A percentile compares a stretch with the other conserved stretches of the same genome.
Conservation (phyloP, 2,888 invertebrate genomes). For the Galeruca laticollis region DNA sequence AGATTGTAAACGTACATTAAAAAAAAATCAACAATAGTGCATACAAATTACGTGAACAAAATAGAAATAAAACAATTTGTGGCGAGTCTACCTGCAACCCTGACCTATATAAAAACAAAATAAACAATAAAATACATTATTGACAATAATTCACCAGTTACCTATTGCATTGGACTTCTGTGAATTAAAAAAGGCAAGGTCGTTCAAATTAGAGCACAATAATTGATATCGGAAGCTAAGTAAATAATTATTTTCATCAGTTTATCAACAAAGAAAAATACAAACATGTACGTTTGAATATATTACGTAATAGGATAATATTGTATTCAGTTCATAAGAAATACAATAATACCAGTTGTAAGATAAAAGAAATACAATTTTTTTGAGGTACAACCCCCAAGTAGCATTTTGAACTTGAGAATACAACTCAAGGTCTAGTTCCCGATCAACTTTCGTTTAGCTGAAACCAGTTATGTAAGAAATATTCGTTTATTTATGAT, state of each 20-base stretch:
- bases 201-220: not conserved
- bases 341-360: not conserved
- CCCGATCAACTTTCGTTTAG: no score
- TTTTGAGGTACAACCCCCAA: no score
- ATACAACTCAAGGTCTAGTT: no score
- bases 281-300: not conserved
- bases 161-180: not conserved
- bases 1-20: not conserved
- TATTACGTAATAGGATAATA: not conserved
- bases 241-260: not conserved
- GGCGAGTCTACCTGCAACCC: not conserved
- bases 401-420: no score
- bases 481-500: no score
- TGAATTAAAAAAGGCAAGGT: not conserved
- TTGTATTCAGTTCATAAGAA: not conserved
- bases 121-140: not conserved
- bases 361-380: not conserved
- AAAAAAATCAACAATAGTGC: not conserved
- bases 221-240: not conserved
- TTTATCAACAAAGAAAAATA: not conserved
- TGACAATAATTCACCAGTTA: not conserved
- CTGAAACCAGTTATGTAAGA: no score
- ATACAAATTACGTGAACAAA: slow-evolving; percentile 10
- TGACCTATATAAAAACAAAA: slow-evolving; percentile 7
- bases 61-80: not conserved